A percentile compares a stretch with the other conserved stretches of the same genome.
phyloP scores from a whole-genome alignment of 2,113 vertebrate species.

The Fregetta grallaria region DNA sequence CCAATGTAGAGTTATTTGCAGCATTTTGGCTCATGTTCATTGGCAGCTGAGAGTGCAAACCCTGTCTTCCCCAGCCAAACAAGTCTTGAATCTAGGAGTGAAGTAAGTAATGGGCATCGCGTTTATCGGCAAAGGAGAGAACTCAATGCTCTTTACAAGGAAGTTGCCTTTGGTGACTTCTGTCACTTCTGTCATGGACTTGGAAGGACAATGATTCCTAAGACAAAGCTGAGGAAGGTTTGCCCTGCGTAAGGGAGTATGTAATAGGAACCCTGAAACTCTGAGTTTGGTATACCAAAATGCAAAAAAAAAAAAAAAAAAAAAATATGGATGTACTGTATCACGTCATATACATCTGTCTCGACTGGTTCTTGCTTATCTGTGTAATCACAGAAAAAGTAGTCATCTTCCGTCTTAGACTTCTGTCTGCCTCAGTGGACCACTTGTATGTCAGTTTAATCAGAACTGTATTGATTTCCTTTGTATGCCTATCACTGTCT shows the following conservation, averaged over 20 bases:
- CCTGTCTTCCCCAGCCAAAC: neutral
- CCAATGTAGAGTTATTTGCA: neutral
- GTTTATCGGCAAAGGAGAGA: neutral
- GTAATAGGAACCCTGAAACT: neutral
- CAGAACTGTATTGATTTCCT: slow-evolving; percentile 30
- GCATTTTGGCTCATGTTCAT: neutral
- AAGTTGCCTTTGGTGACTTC: neutral
- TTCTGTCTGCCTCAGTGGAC: neutral
- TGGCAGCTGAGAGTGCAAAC: neutral
- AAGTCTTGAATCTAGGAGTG: neutral
- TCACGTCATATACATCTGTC: neutral
- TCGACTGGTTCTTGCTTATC: neutral
- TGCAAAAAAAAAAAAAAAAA: too few relatives aligned
- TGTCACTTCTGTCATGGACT: neutral
- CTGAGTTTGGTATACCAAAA: neutral
- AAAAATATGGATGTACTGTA: too few relatives aligned
- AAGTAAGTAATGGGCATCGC: neutral
- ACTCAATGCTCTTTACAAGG: rapidly evolving
- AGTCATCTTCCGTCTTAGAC: neutral
- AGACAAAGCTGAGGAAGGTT: neutral
- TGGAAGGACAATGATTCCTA: neutral
- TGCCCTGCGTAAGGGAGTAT: neutral
- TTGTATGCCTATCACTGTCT: neutral
- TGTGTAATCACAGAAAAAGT: neutral
- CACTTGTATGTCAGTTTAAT: neutral